phyloP scores from a whole-genome alignment of 2,888 invertebrate species.

The Tanaodytes sp. region DNA sequence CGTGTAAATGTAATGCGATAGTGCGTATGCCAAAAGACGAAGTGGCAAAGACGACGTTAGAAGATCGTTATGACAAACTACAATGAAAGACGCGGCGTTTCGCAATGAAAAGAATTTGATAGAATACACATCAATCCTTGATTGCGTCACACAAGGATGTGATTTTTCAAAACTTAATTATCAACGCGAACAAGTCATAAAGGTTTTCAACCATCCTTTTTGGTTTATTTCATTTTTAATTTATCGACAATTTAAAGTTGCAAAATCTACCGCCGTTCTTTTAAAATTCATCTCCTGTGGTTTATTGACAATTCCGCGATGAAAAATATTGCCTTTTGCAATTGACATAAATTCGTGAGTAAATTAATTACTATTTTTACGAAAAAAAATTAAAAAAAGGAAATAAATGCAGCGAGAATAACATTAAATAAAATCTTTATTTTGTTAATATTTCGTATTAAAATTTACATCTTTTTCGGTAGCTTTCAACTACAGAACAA shows the following conservation, averaged over 20 bases:
- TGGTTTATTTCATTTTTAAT: neutral
- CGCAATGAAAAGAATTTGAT: conserved; percentile 9
- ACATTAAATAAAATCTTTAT: conserved; percentile 52
- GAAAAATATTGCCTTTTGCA: too few species aligned
- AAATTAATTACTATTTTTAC: too few species aligned
- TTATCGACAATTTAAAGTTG: neutral
- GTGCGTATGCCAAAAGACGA: conserved; percentile 35
- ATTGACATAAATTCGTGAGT: too few species aligned
- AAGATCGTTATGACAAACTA: conserved; percentile 19
- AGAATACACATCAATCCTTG: too few species aligned
- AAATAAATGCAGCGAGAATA: neutral
- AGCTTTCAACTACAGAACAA: conserved; percentile 47
- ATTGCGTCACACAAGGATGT: too few species aligned
- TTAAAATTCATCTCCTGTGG: too few species aligned
- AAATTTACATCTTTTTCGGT: conserved; percentile 45
- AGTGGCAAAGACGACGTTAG: conserved; percentile 16
- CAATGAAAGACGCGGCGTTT: conserved; percentile 27
- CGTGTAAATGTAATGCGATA: conserved; percentile 50
- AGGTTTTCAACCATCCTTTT: too few species aligned
- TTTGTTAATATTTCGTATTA: conserved; percentile 45
- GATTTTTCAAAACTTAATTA: conserved; percentile 10
- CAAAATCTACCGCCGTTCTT: neutral
- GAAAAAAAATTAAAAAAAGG: too few species aligned
- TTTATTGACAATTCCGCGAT: too few species aligned
- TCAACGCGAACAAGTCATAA: neutral